These are phyloP conservation scores for Onychostoma macrolepis DNA, from an alignment of 2,113 vertebrate genomes.

Conservation along the genomic window DNA sequence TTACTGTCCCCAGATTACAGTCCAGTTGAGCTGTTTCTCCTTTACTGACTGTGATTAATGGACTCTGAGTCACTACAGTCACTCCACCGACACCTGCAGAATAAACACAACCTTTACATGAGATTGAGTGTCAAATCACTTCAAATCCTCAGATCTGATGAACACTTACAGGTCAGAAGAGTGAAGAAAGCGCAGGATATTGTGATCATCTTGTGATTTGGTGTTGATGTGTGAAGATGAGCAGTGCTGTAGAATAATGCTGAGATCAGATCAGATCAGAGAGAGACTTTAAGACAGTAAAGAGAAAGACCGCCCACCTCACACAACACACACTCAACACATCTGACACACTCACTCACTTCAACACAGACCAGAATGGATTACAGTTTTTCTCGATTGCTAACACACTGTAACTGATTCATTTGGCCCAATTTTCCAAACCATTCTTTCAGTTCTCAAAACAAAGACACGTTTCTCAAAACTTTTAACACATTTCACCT, in stretches of 20 bases:
- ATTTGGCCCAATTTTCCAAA: no score
- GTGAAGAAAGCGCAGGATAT: constrained; percentile 13
- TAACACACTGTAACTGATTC: no score
- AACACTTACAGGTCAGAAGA: constrained; percentile 22
- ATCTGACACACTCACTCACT: not conserved
- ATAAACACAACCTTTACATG: constrained; percentile 28
- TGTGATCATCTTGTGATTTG: constrained; percentile 26
- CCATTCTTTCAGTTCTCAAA: no score
- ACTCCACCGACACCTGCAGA: constrained; percentile 48
- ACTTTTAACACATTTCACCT: no score
- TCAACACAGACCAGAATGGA: no score
- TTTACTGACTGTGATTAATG: constrained; percentile 34
- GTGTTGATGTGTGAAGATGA: constrained; percentile 19
- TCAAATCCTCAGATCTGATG: not conserved
- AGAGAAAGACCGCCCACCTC: not conserved
- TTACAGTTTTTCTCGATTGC: no score
- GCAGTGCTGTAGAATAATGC: constrained; percentile 17
- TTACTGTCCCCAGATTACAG: constrained; percentile 49
- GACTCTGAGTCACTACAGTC: constrained; percentile 44
- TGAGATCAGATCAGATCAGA: constrained; percentile 24
- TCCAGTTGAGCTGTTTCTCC: constrained; percentile 37
- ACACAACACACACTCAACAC: not conserved
- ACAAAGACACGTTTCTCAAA: no score
- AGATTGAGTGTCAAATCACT: not conserved
- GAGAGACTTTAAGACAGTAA: constrained; percentile 9